Percentiles rank a stretch among this genome's conserved stretches.
Conservation (phyloP, 2,797 vertebrate genomes). For the Premnoplex brunnescens region DNA sequence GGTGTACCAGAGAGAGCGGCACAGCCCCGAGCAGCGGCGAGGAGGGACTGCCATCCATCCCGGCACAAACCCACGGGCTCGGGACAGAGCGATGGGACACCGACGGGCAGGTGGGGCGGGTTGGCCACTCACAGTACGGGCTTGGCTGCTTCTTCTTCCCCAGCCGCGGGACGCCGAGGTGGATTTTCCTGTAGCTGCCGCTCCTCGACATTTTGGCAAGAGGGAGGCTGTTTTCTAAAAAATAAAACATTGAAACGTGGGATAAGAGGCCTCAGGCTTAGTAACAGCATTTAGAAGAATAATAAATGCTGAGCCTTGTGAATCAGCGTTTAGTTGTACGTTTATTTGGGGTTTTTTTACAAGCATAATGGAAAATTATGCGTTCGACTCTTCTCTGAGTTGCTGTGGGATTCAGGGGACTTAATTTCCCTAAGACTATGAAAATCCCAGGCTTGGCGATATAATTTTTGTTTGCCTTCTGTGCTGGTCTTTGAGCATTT, state of each 20-base stretch:
- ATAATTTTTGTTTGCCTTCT: conserved; percentile 17
- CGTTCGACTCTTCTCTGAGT: neutral
- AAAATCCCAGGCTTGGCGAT: neutral
- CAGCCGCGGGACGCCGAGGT: neutral
- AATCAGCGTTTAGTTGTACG: neutral
- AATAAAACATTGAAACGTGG: neutral
- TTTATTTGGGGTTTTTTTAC: conserved; percentile 34
- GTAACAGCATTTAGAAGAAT: neutral
- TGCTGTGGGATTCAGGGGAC: neutral
- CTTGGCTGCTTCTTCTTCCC: neutral
- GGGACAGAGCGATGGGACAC: neutral
- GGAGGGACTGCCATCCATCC: neutral
- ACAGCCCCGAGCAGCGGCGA: neutral
- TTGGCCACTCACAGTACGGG: neutral
- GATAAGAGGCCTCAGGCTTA: neutral
- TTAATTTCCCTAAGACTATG: neutral
- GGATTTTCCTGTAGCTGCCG: neutral
- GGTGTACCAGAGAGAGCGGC: neutral
- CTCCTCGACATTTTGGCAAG: neutral
- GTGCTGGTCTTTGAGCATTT: neutral
- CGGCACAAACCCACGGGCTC: neutral
- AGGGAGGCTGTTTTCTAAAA: neutral
- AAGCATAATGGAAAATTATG: neutral
- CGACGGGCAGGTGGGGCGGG: neutral
- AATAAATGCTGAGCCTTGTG: neutral